A percentile compares a stretch with the other conserved stretches of the same genome.
These are phyloP conservation scores for Protaetia brevitarsis DNA, from an alignment of 1,140 invertebrate species.

Conservation along the genomic window DNA sequence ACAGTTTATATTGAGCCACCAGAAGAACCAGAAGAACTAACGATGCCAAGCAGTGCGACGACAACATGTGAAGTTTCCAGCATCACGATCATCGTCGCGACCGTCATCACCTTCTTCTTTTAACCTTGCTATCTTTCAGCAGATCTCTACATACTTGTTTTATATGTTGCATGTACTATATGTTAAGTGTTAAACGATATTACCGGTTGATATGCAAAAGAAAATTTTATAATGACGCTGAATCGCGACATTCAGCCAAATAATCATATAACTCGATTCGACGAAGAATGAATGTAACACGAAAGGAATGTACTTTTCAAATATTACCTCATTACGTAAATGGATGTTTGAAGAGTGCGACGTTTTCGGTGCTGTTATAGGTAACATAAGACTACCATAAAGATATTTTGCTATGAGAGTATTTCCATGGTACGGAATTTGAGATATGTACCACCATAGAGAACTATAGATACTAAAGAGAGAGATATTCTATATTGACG, in stretches of 20 bases:
- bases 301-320: neutral
- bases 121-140: neutral
- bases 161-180: slow-evolving; percentile 17
- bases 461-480: slow-evolving; percentile 4
- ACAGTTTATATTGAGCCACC: slow-evolving; percentile 11
- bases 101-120: neutral
- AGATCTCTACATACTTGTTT: slow-evolving; percentile 11
- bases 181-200: slow-evolving; percentile 15
- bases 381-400: neutral
- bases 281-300: neutral
- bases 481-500: slow-evolving; percentile 1
- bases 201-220: neutral
- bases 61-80: neutral
- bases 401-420: slow-evolving; percentile 17
- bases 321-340: neutral
- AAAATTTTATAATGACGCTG: neutral
- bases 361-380: slow-evolving; percentile 9
- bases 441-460: slow-evolving; percentile 11
- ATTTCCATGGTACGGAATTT: slow-evolving; percentile 10
- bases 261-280: neutral
- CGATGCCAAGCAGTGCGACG: slow-evolving; percentile 4
- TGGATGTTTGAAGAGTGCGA: neutral
- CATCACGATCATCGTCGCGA: neutral
- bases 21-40: slow-evolving; percentile 10
- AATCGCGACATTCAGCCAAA: neutral